Base-by-base conservation (phyloP, 2,113 vertebrate species). In the Eudorcas thomsonii region DNA sequence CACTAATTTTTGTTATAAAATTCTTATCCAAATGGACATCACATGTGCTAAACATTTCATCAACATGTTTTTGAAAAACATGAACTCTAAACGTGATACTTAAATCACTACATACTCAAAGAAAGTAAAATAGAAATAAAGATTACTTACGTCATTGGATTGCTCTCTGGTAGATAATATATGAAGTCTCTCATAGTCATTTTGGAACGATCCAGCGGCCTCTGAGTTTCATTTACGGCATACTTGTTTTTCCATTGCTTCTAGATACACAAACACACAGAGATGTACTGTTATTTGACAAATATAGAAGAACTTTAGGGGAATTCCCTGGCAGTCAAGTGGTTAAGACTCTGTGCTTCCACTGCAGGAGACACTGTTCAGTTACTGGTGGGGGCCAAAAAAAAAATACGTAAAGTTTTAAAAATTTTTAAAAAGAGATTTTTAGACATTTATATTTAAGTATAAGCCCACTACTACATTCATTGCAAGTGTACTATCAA, bases 171-270 rank as follows among this genome's bases (percentile, higher is more conserved):
- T 12, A 99, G 98, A 95, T 99, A 99, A 98, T 99, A 99, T 98
- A 99, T 99, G 55, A 99, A 99, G 95, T 99, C 99, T 97, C 99
- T 99, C 99, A 99, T 99, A 28, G 99, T 99, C 99, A 99, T 99
- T 99, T 99, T 99, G 97, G 99, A 99, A 93, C 99, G 99, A 98
- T 99, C 99, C 96, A 98, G 98, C 88, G 98, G 98, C 54, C 86
- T 97, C 80, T 95, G 97, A 48, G 95, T 98, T 98, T 99, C 99
- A 59, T 98, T 99, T 57, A 97, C 30, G 1, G 97, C 87, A 98
- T 98, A 99, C 90, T 99, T 99, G 83, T 98, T 99, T 90, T 98
- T 98, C 98, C 98, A 99, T 92, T 99, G 98, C 96, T 99, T 99
- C 97, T 99, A 98, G 16, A 99, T 4, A 55, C 60, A 89, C 55